Conservation (phyloP, 2,888 invertebrate genomes). For the Phalangium opilio region DNA sequence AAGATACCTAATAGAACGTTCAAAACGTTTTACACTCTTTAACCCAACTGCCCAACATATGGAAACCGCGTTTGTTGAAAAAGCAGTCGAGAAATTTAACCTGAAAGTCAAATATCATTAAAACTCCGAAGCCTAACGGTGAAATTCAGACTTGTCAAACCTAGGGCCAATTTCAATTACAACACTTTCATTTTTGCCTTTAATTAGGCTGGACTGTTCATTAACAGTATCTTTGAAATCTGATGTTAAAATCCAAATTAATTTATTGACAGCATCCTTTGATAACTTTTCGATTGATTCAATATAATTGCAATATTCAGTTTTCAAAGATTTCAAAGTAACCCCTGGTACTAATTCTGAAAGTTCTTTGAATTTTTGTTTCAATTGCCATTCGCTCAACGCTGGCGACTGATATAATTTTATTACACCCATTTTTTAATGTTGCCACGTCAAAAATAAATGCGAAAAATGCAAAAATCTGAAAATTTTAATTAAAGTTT, state of each 20-base stretch:
- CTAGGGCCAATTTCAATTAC: slow-evolving; percentile 80
- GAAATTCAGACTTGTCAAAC: slow-evolving; percentile 32
- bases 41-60: slow-evolving; percentile 76
- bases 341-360: background rate
- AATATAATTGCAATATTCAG: slow-evolving; percentile 68
- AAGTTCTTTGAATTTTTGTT: slow-evolving; percentile 1
- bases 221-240: slow-evolving; percentile 26
- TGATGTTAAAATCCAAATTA: slow-evolving; percentile 67
- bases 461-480: no score
- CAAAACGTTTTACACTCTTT: slow-evolving; percentile 56
- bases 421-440: background rate
- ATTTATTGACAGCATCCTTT: slow-evolving; percentile 43
- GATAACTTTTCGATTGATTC: slow-evolving; percentile 41
- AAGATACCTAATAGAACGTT: slow-evolving; percentile 62
- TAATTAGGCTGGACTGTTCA: slow-evolving; percentile 14
- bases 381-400: background rate
- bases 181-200: slow-evolving; percentile 18
- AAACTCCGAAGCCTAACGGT: no score
- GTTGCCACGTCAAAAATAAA: no score
- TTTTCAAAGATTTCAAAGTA: slow-evolving; percentile 31
- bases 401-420: slow-evolving; percentile 4
- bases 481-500: no score
- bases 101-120: slow-evolving; percentile 32
- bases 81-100: slow-evolving; percentile 86
- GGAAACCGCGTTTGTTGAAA: slow-evolving; percentile 89